Percentiles rank a stretch among this genome's conserved stretches.
Conservation (phyloP, 2,888 invertebrate species). For the Alentia gelatinosa region DNA sequence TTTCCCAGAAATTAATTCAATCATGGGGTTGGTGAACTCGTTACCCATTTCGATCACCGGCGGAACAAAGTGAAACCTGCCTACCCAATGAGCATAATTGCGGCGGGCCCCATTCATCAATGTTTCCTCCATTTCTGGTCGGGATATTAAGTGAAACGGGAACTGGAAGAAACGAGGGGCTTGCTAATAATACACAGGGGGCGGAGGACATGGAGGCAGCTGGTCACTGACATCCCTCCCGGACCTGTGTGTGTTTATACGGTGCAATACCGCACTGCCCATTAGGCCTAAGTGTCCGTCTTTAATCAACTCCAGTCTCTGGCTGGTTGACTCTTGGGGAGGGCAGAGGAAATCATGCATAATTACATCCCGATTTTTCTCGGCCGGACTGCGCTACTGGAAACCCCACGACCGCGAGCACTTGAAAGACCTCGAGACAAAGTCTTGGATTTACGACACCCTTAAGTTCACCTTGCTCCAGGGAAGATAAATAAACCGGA, state of each 20-base stretch:
- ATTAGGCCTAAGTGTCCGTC: neutral
- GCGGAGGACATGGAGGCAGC: neutral
- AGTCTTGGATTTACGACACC: conserved; percentile 34
- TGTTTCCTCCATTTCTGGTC: neutral
- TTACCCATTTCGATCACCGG: neutral
- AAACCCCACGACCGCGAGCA: neutral
- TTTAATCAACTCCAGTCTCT: neutral
- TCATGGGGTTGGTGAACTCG: neutral
- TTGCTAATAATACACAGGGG: neutral
- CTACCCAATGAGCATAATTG: neutral
- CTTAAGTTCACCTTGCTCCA: conserved; percentile 21
- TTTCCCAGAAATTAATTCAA: neutral
- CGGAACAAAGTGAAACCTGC: neutral
- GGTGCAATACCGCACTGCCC: neutral
- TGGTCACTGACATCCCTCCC: neutral
- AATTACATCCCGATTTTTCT: neutral
- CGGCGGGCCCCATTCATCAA: neutral
- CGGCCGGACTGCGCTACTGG: neutral
- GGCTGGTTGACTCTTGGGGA: neutral
- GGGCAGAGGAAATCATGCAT: neutral
- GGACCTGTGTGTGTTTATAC: neutral
- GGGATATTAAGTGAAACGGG: neutral
- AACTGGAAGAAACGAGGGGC: neutral
- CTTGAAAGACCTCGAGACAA: neutral
- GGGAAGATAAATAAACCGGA: conserved; percentile 46